Percentiles rank a stretch among this genome's conserved stretches.
phyloP scores from a whole-genome alignment of 2,888 invertebrate genomes.

The Hemistola chrysoprasaria region DNA sequence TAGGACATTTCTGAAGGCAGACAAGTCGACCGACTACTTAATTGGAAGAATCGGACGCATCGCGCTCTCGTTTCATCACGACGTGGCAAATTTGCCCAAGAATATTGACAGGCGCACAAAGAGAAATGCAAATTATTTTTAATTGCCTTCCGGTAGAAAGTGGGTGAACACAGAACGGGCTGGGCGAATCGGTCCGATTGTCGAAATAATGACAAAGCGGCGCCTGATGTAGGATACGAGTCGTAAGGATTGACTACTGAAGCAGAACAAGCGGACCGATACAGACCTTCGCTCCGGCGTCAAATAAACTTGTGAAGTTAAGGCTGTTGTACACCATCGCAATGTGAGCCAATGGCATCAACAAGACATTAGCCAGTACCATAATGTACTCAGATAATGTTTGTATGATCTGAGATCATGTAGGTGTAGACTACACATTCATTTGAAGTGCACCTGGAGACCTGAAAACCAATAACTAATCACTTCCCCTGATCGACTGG shows the following conservation, averaged over 20 bases:
- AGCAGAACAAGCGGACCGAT: slow-evolving; percentile 3
- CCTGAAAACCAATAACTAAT: no score
- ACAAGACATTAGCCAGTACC: no score
- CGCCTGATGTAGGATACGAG: slow-evolving; percentile 40
- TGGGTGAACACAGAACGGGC: slow-evolving; percentile 67
- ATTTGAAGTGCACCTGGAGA: no score
- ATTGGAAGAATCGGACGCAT: slow-evolving; percentile 31
- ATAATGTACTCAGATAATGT: no score
- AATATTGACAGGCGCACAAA: slow-evolving; percentile 58
- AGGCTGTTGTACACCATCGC: no score
- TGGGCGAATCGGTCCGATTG: slow-evolving; percentile 58
- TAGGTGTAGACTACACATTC: no score
- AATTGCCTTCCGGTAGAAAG: slow-evolving; percentile 80
- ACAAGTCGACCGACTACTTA: slow-evolving; percentile 27
- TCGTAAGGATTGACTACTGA: slow-evolving; percentile 14
- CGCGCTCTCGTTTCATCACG: slow-evolving; percentile 36
- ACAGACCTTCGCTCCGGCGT: no score
- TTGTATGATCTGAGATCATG: no score
- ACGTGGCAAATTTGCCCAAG: slow-evolving; percentile 43
- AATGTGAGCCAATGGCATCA: no score
- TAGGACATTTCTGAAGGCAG: no score
- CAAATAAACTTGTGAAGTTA: no score
- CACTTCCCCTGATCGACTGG: no score
- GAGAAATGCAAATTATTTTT: slow-evolving; percentile 78
- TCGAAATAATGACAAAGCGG: slow-evolving; percentile 64